phyloP scores from a whole-genome alignment of 2,113 vertebrate species.

The Aphyosemion australe region DNA sequence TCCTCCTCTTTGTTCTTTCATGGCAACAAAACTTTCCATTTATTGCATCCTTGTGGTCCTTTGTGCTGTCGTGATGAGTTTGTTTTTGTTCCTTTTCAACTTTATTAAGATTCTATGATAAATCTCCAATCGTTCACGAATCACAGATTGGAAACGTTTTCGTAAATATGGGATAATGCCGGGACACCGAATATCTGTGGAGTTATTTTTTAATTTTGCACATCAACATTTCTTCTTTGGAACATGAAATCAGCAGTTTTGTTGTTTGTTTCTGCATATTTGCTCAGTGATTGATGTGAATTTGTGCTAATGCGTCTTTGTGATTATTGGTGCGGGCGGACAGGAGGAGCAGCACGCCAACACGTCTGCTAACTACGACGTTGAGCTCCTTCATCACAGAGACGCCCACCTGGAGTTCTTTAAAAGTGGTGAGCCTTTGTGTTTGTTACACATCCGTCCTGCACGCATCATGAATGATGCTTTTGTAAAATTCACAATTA shows the following conservation, averaged over 20 bases:
- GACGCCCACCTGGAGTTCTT: conserved; percentile 96
- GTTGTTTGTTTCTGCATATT: conserved; percentile 1
- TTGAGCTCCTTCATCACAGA: conserved; percentile 96
- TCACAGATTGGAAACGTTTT: background rate
- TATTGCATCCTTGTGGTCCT: conserved; percentile 64
- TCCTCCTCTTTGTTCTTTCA: conserved; percentile 13
- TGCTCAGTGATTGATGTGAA: background rate
- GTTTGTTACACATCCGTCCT: background rate
- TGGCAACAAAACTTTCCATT: conserved; percentile 25
- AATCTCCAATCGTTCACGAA: background rate
- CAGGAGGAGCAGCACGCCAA: conserved; percentile 99
- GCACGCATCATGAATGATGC: too few relatives aligned
- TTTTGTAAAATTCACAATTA: background rate
- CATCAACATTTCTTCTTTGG: conserved; percentile 25
- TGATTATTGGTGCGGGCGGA: conserved; percentile 59
- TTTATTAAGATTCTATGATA: background rate
- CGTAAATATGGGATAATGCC: too few relatives aligned
- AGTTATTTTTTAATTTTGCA: conserved; percentile 2
- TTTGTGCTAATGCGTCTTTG: conserved; percentile 28
- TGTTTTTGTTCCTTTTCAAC: conserved; percentile 25
- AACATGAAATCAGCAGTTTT: conserved; percentile 77
- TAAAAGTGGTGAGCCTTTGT: conserved; percentile 86
- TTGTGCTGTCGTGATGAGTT: conserved; percentile 71
- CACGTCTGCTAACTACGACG: conserved; percentile 98
- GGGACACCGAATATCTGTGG: too few relatives aligned